Base-by-base conservation (phyloP, 2,888 invertebrate species). In the Stegophylla sp. region DNA sequence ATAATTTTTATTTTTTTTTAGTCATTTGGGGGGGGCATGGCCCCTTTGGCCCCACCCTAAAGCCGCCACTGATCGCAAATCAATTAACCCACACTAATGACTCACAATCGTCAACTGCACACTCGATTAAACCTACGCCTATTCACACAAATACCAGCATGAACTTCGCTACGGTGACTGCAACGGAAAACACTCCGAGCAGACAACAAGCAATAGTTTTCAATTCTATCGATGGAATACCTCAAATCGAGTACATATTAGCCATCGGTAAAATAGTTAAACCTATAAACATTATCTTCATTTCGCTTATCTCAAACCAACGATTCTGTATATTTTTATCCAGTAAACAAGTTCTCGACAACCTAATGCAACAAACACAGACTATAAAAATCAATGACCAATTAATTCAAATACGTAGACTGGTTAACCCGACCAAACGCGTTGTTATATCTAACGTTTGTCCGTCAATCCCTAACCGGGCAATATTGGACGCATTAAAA, bases 401-500 rank as follows among this genome's bases (percentile, higher is more conserved):
- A n/a, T n/a, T n/a, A n/a, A n/a, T n/a, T n/a, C n/a, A n/a, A n/a
- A n/a, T n/a, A n/a, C n/a, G n/a, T 12, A n/a, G 12, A 63, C n/a
- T 63, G 10, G n/a, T 63, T 10, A 63, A 63, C 41, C 41, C 10
- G n/a, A 3, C 63, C 10, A 41, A 63, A 41, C 41, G 63, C 34
- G 3, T 63, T 34, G 63, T 63, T n/a, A 63, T 63, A 63, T 63
- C 63, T n/a, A 41, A 63, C 9, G 34, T 63, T n/a, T 41, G 63
- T n/a, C n/a, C 63, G 34, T 63, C 63, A 9, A 63, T 63, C n/a
- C 10, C 63, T 1, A 63, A 63, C 63, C 61, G 48, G n/a, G 20
- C 64, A 41, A 64, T 64, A 20, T 12, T 64, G 10, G 41, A 64
- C 64, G 64, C 43, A n/a, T 20, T 64, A n/a, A 64, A 64, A 64